These are phyloP conservation scores for Hepsetus odoe DNA, from an alignment of 2,113 vertebrate species.

Conservation along the genomic window DNA sequence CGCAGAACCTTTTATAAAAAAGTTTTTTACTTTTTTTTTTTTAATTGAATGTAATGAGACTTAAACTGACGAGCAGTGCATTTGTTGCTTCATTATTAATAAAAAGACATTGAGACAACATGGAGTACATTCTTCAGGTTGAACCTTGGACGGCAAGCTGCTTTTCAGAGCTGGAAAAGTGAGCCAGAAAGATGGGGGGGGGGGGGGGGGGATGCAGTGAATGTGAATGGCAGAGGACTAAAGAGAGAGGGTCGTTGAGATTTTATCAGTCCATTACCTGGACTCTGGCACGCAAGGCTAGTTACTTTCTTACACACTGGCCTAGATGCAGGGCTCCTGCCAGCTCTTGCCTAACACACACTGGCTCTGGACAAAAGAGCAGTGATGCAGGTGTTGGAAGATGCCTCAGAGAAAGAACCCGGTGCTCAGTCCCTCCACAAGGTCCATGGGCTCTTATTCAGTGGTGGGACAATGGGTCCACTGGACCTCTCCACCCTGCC, in stretches of 20 bases:
- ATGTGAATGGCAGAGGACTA: constrained; percentile 46
- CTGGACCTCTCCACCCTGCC: constrained; percentile 37
- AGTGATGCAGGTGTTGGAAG: constrained; percentile 70
- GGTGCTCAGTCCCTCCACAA: constrained; percentile 47
- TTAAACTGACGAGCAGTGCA: no score
- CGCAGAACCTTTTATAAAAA: no score
- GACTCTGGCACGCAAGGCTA: constrained; percentile 66
- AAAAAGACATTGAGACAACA: no score
- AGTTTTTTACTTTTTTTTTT: no score
- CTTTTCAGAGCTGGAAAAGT: neutral
- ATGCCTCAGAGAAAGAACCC: constrained; percentile 59
- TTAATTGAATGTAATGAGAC: no score
- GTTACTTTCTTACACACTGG: constrained; percentile 58
- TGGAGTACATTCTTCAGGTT: neutral
- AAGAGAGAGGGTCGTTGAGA: constrained; percentile 63
- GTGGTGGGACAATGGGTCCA: constrained; percentile 29
- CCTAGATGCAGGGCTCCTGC: constrained; percentile 56
- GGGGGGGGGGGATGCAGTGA: neutral
- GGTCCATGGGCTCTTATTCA: constrained; percentile 53
- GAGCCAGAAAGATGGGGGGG: neutral
- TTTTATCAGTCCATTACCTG: constrained; percentile 74
- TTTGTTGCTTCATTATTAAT: no score
- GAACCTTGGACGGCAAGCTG: neutral
- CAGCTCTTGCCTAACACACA: constrained; percentile 47
- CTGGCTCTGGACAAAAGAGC: constrained; percentile 58